Evolutionary conservation across 1,140 invertebrate genomes (phyloP), one percentile per base, ranked within the genome.

Genomic region (Caenorhabditis remanei): DNA sequence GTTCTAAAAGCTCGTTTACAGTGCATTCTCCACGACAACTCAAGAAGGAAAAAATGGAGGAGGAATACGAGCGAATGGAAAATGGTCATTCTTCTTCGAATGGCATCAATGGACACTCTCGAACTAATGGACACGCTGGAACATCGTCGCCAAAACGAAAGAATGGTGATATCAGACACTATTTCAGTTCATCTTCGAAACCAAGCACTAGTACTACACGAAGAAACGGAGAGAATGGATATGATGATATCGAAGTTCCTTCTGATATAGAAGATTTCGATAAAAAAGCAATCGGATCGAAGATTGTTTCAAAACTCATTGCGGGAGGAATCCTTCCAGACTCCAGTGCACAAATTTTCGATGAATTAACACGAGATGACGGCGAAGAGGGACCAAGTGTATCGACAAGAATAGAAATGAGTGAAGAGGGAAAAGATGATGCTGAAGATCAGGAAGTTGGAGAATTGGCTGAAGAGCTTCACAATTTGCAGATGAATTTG

Each of bases 351-450:
- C 41, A 75, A 32, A 79, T 50, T 11, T 79, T 79, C 19, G 40
- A 79, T 19, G 46, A 79, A 79, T 32, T 50, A 5, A 43, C 46
- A 4, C n/a, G 6, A 14, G 71, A 79, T 14, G 40, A 79, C 4
- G 11, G 53, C 24, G 46, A 48, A 50, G 71, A 79, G 6, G 46
- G 46, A 21, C 4, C 46, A 4, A n/a, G n/a, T 5, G 9, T 24
- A 7, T 79, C 71, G 5, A 43, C 14, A 14, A 79, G 21, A 79
- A 21, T 79, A 21, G 43, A 79, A n/a, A 50, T 79, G 43, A 50
- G 71, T 79, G 71, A 79, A 79, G 71, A 79, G 53, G 71, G 71
- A 50, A 79, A 50, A 79, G 71, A 79, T 14, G 71, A 79, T 46
- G 71, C 71, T 21, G 71, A 79, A 79, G 71, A 79, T 50, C 71